These are phyloP conservation scores for Goniozus legneri DNA, from an alignment of 1,140 invertebrate genomes.

Conservation along the genomic window DNA sequence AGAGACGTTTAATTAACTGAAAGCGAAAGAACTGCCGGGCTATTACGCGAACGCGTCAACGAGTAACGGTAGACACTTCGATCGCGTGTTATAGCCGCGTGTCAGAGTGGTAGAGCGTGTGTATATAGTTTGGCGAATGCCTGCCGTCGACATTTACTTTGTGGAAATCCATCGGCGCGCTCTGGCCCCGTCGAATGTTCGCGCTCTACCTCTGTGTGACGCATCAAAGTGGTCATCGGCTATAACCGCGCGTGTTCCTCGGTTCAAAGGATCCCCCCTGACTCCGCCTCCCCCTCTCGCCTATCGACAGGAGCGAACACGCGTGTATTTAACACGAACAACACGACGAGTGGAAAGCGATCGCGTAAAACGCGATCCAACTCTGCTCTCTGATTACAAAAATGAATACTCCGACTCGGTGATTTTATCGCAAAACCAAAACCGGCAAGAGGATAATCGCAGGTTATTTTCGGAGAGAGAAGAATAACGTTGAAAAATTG, in stretches of 20 bases:
- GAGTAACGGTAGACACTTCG: not conserved
- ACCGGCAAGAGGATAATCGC: too few relatives aligned
- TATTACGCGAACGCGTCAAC: not conserved
- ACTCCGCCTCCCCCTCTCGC: not conserved
- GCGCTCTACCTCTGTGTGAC: conserved; percentile 16
- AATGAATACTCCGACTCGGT: too few relatives aligned
- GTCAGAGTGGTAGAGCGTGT: not conserved
- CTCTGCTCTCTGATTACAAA: too few relatives aligned
- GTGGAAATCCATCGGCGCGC: conserved; percentile 28
- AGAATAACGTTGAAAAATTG: too few relatives aligned
- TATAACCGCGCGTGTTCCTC: conserved; percentile 22
- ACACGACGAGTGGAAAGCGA: too few relatives aligned
- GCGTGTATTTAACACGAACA: too few relatives aligned
- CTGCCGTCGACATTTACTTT: conserved; percentile 31
- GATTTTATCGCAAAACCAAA: too few relatives aligned
- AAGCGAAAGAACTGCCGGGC: too few relatives aligned
- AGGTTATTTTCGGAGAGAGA: too few relatives aligned
- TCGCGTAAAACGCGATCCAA: too few relatives aligned
- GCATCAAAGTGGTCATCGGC: conserved; percentile 36
- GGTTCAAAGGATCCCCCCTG: conserved; percentile 27
- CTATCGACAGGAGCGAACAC: too few relatives aligned
- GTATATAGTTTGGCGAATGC: not conserved
- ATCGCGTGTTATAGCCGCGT: not conserved
- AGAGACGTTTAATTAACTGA: too few relatives aligned
- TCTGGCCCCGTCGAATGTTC: conserved; percentile 17